Percentiles rank a stretch among this genome's conserved stretches.
phyloP scores from a whole-genome alignment of 2,888 invertebrate species.

The Volucella inflata region DNA sequence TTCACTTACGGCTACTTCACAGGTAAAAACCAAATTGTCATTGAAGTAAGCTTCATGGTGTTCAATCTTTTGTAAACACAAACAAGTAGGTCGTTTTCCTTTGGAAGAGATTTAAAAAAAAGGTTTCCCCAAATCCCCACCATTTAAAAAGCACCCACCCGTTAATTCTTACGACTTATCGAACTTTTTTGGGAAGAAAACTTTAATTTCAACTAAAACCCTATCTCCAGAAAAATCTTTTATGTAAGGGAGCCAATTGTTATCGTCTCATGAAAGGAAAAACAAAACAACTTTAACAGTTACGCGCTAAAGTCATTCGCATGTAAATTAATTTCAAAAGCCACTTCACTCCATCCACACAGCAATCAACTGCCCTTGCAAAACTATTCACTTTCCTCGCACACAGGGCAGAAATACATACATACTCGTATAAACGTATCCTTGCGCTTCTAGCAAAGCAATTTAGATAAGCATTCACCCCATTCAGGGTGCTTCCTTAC shows the following conservation, averaged over 20 bases:
- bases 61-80: no score
- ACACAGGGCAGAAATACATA: background rate
- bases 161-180: conserved; percentile 11
- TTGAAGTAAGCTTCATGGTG: no score
- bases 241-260: background rate
- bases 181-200: conserved; percentile 8
- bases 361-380: background rate
- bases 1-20: no score
- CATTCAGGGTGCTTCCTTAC: background rate
- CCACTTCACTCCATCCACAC: conserved; percentile 1
- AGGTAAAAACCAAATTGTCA: no score
- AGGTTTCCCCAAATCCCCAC: background rate
- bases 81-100: background rate
- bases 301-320: conserved; percentile 17
- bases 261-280: conserved; percentile 16
- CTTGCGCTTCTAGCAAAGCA: conserved; percentile 17
- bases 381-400: conserved; percentile 21
- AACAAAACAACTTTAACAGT: background rate
- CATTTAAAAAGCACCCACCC: background rate
- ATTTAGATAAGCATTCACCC: conserved; percentile 44
- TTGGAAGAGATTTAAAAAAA: background rate
- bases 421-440: background rate
- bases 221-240: no score
- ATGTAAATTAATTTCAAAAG: conserved; percentile 42
- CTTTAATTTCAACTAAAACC: no score